Evolutionary conservation across 2,113 vertebrate species (phyloP).

Genomic region (Calidris pygmaea): DNA sequence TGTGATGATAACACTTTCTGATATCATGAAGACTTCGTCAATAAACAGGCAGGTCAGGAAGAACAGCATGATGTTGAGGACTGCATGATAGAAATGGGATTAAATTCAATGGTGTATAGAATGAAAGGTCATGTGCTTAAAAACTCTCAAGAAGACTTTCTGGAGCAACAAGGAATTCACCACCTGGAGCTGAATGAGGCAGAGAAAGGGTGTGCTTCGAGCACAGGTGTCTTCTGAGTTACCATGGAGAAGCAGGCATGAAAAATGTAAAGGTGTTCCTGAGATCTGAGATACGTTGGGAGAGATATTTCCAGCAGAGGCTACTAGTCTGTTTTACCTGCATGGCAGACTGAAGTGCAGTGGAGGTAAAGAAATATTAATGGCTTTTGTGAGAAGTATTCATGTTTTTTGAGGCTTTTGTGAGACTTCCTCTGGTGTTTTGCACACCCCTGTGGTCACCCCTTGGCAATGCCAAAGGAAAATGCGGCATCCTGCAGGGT

Average conservation of each 20-base stretch:
- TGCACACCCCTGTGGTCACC: neutral
- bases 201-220: neutral
- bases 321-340: neutral
- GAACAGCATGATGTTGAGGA: neutral
- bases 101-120: neutral
- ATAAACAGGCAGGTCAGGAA: neutral
- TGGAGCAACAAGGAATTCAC: neutral
- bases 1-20: neutral
- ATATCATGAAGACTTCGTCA: neutral
- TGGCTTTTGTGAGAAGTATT: neutral
- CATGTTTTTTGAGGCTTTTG: neutral
- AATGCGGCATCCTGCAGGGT: rapidly evolving
- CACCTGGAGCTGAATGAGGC: neutral
- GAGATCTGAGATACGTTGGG: neutral
- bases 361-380: neutral
- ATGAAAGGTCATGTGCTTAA: neutral
- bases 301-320: neutral
- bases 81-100: neutral
- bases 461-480: neutral
- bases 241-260: rapidly evolving
- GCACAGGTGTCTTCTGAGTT: neutral
- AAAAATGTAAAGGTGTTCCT: neutral
- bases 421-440: neutral
- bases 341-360: neutral
- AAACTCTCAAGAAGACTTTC: neutral